Percentiles rank a stretch among this genome's conserved stretches.
Conservation (phyloP, 92 coral and sea anemone genomes). For the Palythoa grandis region DNA sequence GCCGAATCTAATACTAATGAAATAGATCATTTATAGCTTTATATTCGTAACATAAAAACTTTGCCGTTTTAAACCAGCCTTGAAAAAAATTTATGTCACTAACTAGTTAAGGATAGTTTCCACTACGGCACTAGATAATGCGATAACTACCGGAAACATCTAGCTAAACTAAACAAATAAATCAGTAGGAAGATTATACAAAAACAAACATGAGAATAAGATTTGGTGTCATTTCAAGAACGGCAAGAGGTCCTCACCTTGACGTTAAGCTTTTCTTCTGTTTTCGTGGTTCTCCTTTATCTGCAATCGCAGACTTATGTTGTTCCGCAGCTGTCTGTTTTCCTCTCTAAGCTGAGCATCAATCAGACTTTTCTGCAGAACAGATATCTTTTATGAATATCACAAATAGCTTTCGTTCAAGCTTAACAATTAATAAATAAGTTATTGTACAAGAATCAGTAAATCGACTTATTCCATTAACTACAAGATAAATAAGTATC, state of each 20-base stretch:
- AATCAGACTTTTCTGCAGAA: neutral
- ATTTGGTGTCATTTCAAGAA: neutral
- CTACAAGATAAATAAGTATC: neutral
- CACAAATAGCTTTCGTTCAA: neutral
- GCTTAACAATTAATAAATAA: neutral
- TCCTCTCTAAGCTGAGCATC: neutral
- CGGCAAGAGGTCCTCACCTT: neutral
- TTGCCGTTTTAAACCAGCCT: neutral
- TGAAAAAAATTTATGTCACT: neutral
- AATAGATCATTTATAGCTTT: neutral
- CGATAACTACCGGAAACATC: neutral
- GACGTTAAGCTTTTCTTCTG: neutral
- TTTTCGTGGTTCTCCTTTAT: neutral
- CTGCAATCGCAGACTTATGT: neutral
- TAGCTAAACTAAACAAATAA: neutral
- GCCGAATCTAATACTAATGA: neutral
- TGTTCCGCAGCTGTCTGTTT: slow-evolving; percentile 2
- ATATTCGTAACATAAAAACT: neutral
- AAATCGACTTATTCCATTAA: neutral
- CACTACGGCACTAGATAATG: neutral
- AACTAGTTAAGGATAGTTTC: neutral
- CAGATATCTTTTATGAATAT: neutral
- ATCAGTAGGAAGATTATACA: neutral
- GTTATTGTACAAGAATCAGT: neutral
- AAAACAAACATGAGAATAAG: neutral